Evolutionary conservation across 2,888 invertebrate genomes (phyloP).

Genomic region (Gibbula magus): DNA sequence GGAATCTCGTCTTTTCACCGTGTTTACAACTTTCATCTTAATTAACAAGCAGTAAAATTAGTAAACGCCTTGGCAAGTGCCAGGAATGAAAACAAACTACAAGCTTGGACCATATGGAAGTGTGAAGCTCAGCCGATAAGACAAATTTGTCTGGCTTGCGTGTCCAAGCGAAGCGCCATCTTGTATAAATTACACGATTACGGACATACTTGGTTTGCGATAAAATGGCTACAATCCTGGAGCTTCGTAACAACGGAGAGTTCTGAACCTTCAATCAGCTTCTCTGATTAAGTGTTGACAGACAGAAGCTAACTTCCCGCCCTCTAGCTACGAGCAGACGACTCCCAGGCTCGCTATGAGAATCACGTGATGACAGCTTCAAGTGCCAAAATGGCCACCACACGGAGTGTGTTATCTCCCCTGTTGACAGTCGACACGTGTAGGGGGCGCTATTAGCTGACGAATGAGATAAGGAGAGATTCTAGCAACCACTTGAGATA

Average conservation of each 20-base stretch:
- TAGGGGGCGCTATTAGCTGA: background rate
- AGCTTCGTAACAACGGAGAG: background rate
- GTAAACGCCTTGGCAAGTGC: conserved; percentile 13
- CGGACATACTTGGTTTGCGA: background rate
- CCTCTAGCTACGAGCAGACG: background rate
- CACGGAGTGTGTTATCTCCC: background rate
- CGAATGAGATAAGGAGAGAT: background rate
- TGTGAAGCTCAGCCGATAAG: background rate
- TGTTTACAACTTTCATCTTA: conserved; percentile 16
- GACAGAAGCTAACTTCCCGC: conserved; percentile 1
- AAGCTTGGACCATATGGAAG: background rate
- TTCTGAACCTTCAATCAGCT: background rate
- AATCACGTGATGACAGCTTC: conserved; percentile 21
- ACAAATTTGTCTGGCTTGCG: conserved; percentile 14
- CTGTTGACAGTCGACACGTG: conserved; percentile 10
- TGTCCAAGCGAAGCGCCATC: background rate
- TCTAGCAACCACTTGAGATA: background rate
- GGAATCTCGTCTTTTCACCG: background rate
- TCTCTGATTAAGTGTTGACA: background rate
- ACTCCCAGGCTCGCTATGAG: conserved; percentile 20
- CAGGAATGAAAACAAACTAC: conserved; percentile 13
- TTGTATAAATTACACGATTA: conserved; percentile 16
- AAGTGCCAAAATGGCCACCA: conserved; percentile 8
- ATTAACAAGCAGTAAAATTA: conserved; percentile 16
- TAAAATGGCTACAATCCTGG: background rate